Evolutionary conservation across 2,888 invertebrate species (phyloP), one percentile per base, ranked within the genome.

Genomic region (Scelioninae gen. 1): DNA sequence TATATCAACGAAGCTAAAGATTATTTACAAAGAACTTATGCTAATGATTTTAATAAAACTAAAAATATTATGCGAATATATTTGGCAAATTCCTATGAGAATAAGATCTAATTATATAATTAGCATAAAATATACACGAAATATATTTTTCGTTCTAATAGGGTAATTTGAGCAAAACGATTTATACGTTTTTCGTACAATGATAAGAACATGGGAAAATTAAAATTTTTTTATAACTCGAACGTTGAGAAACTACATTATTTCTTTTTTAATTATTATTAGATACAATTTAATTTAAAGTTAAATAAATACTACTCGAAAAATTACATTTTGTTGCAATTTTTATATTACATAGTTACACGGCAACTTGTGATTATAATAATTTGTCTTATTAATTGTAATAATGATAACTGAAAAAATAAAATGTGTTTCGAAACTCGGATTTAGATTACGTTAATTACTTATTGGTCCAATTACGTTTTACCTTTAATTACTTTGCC

Each of bases 161-260:
- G 47, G 47, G 15, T 32, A 47, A 63, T 63, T 63, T 63, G 31
- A 63, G 62, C 62, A 47, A 13, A 63, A 47, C 34, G 10, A 15
- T 40, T 58, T n/a, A 53, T 5, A 31, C 15, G n/a, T 53, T 53
- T 53, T 53, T n/a, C 23, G 31, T 53, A 16, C 16, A 47, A 9
- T 16, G 15, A 16, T 15, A 15, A 6, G 15, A 31, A 31, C 31
- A 2, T 31, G 29, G 23, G n/a, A 53, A 31, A 13, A 53, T 53
- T 31, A 31, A 31, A 53, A 53, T 53, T 31, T 53, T n/a, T 53
- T n/a, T 53, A 31, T 7, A 53, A 5, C 53, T 13, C 10, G 11
- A 49, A 49, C 11, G 23, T 51, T 51, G 1, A 1, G 10, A 51
- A 51, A 9, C n/a, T 43, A 9, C n/a, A 43, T 43, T 43, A 43